These are phyloP conservation scores for Steinernema khuongi DNA, from an alignment of 1,140 invertebrate species.

Conservation along the genomic window DNA sequence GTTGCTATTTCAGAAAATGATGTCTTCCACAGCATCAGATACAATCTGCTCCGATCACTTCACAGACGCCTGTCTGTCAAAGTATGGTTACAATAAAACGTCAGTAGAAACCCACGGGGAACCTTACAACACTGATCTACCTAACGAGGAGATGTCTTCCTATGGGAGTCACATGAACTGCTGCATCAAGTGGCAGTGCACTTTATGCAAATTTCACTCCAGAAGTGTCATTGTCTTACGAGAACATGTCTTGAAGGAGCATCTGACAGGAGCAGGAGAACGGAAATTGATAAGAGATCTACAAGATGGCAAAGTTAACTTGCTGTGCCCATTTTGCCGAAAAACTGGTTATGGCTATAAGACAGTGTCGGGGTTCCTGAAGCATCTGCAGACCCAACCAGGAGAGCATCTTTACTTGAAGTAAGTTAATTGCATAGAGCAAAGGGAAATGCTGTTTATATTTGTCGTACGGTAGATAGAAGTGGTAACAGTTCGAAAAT, in stretches of 20 bases:
- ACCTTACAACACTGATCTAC: neutral
- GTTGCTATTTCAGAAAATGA: slow-evolving; percentile 1
- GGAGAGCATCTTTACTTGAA: slow-evolving; percentile 7
- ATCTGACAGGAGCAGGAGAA: neutral
- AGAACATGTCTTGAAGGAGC: neutral
- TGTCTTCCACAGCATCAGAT: neutral
- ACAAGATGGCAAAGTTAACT: neutral
- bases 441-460: neutral
- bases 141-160: slow-evolving; percentile 2
- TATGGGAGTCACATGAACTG: slow-evolving; percentile 6
- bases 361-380: slow-evolving; percentile 3
- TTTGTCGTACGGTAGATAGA: too few relatives aligned
- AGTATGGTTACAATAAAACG: slow-evolving; percentile 3
- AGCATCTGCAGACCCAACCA: neutral
- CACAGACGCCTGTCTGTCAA: neutral
- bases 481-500: too few relatives aligned
- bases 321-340: neutral
- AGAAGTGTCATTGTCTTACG: neutral
- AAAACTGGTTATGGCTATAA: slow-evolving; percentile 7
- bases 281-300: neutral
- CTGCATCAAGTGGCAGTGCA: slow-evolving; percentile 11
- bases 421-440: neutral
- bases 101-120: slow-evolving; percentile 1
- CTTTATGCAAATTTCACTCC: neutral
- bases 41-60: slow-evolving; percentile 4